Percentiles rank a stretch among this genome's conserved stretches.
These are phyloP conservation scores for Candoia aspera DNA, from an alignment of 2,113 vertebrate species.

Conservation along the genomic window DNA sequence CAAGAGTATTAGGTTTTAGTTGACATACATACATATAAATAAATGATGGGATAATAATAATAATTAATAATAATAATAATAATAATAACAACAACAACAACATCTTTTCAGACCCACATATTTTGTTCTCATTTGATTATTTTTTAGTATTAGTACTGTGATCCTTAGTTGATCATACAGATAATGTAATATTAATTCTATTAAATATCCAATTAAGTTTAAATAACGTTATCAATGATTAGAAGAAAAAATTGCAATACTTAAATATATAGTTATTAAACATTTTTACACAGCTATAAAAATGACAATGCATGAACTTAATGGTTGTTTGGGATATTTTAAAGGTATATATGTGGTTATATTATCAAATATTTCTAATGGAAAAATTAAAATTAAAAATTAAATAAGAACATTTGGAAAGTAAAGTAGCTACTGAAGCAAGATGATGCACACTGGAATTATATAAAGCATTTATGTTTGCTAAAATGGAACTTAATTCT, in stretches of 20 bases:
- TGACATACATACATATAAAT: no score
- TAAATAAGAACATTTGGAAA: neutral
- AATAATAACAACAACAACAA: no score
- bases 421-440: neutral
- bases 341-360: neutral
- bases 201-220: neutral
- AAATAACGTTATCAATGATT: neutral
- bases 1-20: neutral
- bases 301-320: neutral
- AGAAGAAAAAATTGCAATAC: neutral
- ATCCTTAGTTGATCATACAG: neutral
- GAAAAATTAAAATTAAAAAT: neutral
- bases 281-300: neutral
- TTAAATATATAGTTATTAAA: neutral
- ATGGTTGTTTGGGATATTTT: neutral
- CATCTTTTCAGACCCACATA: neutral
- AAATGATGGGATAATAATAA: neutral
- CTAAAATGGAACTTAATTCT: neutral
- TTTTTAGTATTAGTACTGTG: neutral
- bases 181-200: neutral
- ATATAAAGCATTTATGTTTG: neutral
- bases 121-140: neutral
- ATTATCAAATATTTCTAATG: neutral
- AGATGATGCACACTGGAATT: neutral
- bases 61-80: no score